phyloP scores from a whole-genome alignment of 2,888 invertebrate genomes.

The Pollenia amentaria region DNA sequence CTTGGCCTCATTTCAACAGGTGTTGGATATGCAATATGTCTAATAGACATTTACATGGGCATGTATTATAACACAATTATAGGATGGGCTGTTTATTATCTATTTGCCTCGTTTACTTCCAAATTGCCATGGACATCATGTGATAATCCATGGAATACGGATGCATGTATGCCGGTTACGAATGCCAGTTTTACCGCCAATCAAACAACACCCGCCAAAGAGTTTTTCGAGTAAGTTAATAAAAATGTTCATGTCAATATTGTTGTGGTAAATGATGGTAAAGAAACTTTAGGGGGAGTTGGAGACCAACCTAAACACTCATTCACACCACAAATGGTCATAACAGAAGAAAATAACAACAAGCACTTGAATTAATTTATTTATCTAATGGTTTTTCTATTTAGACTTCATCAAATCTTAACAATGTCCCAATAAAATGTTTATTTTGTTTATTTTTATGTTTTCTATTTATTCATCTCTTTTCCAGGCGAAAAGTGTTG shows the following conservation, averaged over 20 bases:
- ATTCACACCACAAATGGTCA: background rate
- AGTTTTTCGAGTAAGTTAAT: conserved; percentile 92
- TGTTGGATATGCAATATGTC: conserved; percentile 97
- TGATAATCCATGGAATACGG: conserved; percentile 94
- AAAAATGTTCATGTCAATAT: background rate
- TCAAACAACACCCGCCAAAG: conserved; percentile 91
- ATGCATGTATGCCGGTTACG: conserved; percentile 89
- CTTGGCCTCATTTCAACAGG: conserved; percentile 86
- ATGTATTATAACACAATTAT: conserved; percentile 99
- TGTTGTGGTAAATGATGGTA: background rate
- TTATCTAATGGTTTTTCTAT: conserved; percentile 63
- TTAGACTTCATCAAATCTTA: conserved; percentile 31
- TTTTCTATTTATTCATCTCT: conserved; percentile 27
- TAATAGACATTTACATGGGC: conserved; percentile 97
- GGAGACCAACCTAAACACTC: background rate
- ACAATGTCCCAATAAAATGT: conserved; percentile 62
- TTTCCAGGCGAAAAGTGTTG: conserved; percentile 91
- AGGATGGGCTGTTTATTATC: conserved; percentile 97
- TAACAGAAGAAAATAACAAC: conserved; percentile 16
- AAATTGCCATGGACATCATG: conserved; percentile 95
- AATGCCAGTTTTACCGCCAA: conserved; percentile 86
- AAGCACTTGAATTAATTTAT: conserved; percentile 64
- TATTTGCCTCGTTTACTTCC: conserved; percentile 92
- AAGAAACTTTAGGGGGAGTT: background rate
- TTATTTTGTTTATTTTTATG: conserved; percentile 47